Percentiles rank a stretch among this genome's conserved stretches.
Conservation (phyloP, 1,140 invertebrate species). For the Spodoptera frugiperda region DNA sequence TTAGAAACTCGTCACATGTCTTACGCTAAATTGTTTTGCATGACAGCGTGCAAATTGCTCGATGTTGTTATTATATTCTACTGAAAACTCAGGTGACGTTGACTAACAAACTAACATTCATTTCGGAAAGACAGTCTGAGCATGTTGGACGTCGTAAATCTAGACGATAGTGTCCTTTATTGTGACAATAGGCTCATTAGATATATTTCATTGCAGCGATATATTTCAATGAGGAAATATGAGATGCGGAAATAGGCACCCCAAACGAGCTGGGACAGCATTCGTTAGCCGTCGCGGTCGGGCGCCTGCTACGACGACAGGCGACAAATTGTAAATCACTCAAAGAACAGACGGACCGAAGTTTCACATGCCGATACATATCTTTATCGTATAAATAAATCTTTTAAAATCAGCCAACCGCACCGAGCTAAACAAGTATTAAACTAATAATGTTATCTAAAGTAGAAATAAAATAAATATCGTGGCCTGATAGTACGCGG, state of each 20-base stretch:
- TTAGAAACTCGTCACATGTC: slow-evolving; percentile 71
- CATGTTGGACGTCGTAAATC: slow-evolving; percentile 29
- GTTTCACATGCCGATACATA: slow-evolving; percentile 56
- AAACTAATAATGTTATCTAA: background rate
- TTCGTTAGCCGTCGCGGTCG: slow-evolving; percentile 64
- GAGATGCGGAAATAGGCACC: slow-evolving; percentile 66
- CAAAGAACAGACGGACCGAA: slow-evolving; percentile 58
- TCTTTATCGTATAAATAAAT: slow-evolving; percentile 53
- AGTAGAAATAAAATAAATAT: background rate
- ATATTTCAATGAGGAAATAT: slow-evolving; percentile 62
- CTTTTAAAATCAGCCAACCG: slow-evolving; percentile 40
- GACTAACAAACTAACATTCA: slow-evolving; percentile 10
- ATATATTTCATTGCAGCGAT: slow-evolving; percentile 50
- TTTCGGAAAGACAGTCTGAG: slow-evolving; percentile 3
- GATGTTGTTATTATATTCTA: slow-evolving; percentile 57
- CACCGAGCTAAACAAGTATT: slow-evolving; percentile 7
- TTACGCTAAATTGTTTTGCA: slow-evolving; percentile 68
- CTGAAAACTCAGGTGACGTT: slow-evolving; percentile 51
- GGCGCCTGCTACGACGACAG: slow-evolving; percentile 59
- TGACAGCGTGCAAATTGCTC: slow-evolving; percentile 68
- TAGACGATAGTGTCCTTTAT: slow-evolving; percentile 3
- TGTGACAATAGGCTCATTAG: slow-evolving; percentile 49
- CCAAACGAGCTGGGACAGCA: slow-evolving; percentile 57
- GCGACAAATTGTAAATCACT: slow-evolving; percentile 64
- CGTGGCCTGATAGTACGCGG: background rate